A percentile compares a stretch with the other conserved stretches of the same genome.
Conservation (phyloP, 1,140 invertebrate genomes). For the Heliothis virescens region DNA sequence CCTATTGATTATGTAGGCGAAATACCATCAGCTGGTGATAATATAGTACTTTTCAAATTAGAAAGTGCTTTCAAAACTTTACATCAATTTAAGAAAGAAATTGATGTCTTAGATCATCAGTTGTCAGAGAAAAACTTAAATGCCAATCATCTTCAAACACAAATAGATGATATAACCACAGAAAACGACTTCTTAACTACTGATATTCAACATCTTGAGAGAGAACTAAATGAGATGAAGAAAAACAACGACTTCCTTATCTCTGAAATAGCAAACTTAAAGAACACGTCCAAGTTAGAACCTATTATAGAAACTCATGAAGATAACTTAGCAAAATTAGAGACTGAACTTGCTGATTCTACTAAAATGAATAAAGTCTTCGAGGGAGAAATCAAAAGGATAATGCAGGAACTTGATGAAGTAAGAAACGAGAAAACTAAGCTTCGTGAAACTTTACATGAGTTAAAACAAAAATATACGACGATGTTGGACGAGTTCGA, state of each 20-base stretch:
- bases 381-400: conserved; percentile 82
- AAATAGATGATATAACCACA: conserved; percentile 81
- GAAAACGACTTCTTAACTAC: conserved; percentile 87
- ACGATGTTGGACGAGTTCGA: conserved; percentile 82
- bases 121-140: conserved; percentile 78
- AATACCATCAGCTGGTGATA: conserved; percentile 76
- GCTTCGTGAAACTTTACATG: conserved; percentile 76
- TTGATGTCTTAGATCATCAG: conserved; percentile 75
- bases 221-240: conserved; percentile 88
- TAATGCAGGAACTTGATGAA: conserved; percentile 77
- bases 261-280: conserved; percentile 87
- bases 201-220: conserved; percentile 87
- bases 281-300: conserved; percentile 88
- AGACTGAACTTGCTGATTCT: conserved; percentile 87
- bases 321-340: conserved; percentile 87
- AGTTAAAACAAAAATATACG: conserved; percentile 82
- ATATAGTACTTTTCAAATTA: conserved; percentile 74
- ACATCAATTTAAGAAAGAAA: conserved; percentile 78
- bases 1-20: conserved; percentile 81
- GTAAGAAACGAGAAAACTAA: conserved; percentile 79
- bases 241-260: conserved; percentile 89
- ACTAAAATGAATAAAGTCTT: conserved; percentile 84
- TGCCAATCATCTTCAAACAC: conserved; percentile 75
- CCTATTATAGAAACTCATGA: conserved; percentile 90
- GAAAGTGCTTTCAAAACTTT: conserved; percentile 79